Evolutionary conservation across 1,140 invertebrate species (phyloP).

Genomic region (Pteromalus puparum): DNA sequence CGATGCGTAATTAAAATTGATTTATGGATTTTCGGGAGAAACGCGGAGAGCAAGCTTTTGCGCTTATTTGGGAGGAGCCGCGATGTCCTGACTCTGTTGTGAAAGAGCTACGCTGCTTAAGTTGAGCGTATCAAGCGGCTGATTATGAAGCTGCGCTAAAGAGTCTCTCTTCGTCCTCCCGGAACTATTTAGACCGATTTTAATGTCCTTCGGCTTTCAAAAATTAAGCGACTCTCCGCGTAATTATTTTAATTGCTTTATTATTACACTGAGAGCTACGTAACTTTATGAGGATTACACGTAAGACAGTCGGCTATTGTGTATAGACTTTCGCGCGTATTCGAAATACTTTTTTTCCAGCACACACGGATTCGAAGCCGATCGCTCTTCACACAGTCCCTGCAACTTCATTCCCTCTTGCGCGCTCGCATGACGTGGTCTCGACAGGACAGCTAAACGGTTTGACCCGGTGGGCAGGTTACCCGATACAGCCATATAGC

Average conservation of each 20-base stretch:
- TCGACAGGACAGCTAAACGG: constrained; percentile 23
- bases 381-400: neutral
- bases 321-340: neutral
- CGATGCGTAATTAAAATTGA: constrained; percentile 45
- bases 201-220: no score
- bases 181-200: no score
- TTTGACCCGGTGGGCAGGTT: constrained; percentile 18
- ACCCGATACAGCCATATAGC: neutral
- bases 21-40: constrained; percentile 32
- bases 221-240: no score
- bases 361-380: neutral
- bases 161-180: no score
- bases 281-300: no score
- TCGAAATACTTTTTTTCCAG: neutral
- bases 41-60: neutral
- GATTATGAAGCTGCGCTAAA: no score
- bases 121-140: no score
- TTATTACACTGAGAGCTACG: no score
- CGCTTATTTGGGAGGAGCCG: neutral
- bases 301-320: neutral
- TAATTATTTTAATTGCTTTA: no score
- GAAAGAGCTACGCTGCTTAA: neutral
- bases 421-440: neutral
- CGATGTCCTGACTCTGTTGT: neutral
- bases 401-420: neutral